A percentile compares a stretch with the other conserved stretches of the same genome.
These are phyloP conservation scores for Aromia moschata DNA, from an alignment of 2,888 invertebrate species.

Conservation along the genomic window DNA sequence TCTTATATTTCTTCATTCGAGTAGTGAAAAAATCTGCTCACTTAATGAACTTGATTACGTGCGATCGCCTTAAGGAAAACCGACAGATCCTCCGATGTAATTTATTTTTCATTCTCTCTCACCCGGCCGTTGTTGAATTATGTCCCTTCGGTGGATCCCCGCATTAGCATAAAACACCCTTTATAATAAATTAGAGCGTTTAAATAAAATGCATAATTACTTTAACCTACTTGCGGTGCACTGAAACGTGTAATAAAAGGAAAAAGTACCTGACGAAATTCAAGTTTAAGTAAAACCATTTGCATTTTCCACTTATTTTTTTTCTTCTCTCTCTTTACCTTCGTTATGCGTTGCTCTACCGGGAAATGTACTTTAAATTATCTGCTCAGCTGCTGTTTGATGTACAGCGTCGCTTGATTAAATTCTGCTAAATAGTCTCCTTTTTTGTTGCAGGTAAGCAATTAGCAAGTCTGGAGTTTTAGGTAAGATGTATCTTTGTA, in stretches of 20 bases:
- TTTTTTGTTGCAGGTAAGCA: slow-evolving; percentile 47
- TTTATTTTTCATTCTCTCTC: slow-evolving; percentile 44
- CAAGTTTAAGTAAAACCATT: slow-evolving; percentile 49
- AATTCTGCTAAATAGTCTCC: slow-evolving; percentile 42
- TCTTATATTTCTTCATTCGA: too few species aligned
- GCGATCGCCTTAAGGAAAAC: not conserved
- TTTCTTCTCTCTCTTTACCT: slow-evolving; percentile 34
- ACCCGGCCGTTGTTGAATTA: slow-evolving; percentile 44
- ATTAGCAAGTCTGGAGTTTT: not conserved
- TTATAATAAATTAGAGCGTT: slow-evolving; percentile 59
- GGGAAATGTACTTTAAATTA: slow-evolving; percentile 45
- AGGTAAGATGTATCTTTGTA: slow-evolving; percentile 11
- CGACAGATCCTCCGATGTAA: not conserved
- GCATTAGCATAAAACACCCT: slow-evolving; percentile 51
- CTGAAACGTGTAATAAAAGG: slow-evolving; percentile 53
- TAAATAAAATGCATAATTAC: slow-evolving; percentile 60
- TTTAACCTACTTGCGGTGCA: slow-evolving; percentile 58
- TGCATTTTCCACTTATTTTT: slow-evolving; percentile 53
- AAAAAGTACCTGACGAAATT: slow-evolving; percentile 57
- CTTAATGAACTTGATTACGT: not conserved
- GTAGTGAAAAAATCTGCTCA: too few species aligned
- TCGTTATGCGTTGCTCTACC: slow-evolving; percentile 39
- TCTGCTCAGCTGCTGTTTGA: slow-evolving; percentile 33
- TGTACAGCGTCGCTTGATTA: slow-evolving; percentile 36
- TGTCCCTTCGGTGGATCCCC: slow-evolving; percentile 55